These are phyloP conservation scores for Martes martes DNA, from an alignment of 2,113 vertebrate species.

Conservation along the genomic window DNA sequence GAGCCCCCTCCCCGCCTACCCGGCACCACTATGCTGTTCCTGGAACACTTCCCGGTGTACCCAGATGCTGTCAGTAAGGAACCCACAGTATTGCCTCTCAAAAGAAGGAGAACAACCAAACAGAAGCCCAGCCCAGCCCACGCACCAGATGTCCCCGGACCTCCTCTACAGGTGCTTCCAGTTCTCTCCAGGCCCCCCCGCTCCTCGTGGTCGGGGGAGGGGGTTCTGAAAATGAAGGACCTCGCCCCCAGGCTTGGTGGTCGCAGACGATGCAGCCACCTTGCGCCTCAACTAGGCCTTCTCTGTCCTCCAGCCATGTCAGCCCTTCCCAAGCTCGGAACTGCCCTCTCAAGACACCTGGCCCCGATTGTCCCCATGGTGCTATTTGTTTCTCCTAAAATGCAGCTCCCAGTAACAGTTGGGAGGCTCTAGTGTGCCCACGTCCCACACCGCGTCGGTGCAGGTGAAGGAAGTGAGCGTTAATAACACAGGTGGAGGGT, in stretches of 20 bases:
- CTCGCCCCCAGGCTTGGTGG: fast-evolving
- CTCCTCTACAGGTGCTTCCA: neutral
- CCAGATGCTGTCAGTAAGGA: neutral
- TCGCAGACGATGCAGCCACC: no score
- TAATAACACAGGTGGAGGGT: fast-evolving
- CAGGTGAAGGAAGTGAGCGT: neutral
- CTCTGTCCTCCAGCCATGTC: neutral
- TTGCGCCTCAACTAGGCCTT: no score
- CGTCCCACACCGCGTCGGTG: no score
- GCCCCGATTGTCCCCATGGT: neutral
- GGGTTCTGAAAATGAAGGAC: neutral
- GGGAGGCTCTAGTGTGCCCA: fast-evolving
- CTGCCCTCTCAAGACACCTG: neutral
- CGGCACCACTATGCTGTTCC: no score
- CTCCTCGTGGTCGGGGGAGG: neutral
- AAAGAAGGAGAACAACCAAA: neutral
- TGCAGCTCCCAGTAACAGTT: neutral
- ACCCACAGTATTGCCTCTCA: neutral
- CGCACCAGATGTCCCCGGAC: neutral
- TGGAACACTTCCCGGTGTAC: neutral
- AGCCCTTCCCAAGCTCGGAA: neutral
- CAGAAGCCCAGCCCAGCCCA: neutral
- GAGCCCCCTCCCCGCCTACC: neutral
- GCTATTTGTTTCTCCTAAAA: neutral
- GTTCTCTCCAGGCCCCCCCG: fast-evolving